Base-by-base conservation (phyloP, 2,113 vertebrate genomes). In the Circaetus cinerascens region DNA sequence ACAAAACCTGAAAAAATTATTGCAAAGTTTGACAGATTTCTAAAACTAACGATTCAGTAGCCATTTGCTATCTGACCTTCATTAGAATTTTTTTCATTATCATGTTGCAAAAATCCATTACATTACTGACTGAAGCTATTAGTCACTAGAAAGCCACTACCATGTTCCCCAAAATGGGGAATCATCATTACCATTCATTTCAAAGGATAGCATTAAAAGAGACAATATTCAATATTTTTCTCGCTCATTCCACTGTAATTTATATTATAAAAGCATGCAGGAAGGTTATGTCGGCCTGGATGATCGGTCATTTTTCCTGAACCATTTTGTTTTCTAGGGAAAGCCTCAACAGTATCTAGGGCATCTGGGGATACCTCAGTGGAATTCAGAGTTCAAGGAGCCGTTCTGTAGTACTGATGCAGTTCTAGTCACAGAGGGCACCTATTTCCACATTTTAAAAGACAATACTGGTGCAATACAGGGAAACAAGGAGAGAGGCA, bases 141-240 rank as follows among this genome's bases (percentile, higher is more conserved):
- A 98, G 89, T 97, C 94, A 95, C 88, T 79, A 80, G 92, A 96
- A 98, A 98, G 59, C 40, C 85, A 83, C 66, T 68, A 83, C 79
- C 40, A 40, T 26, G 86, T 88, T 97, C 90, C 95, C 95, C 93
- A 97, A 98, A 97, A 87, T 80, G 55, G 34, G 85, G 88, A 98
- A 95, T 90, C 84, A 95, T 97, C 90, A 95, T 95, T 95, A 97
- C 87, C 90, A 98, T 97, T 97, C 95, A 97, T 97, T 98, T 98
- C 91, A 96, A 96, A 95, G 68, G 95, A 95, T 25, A 95, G 72
- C 82, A 97, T 96, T 98, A 98, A 98, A 96, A 97, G 93, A 97
- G 94, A 97, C 88, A 96, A 98, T 96, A 97, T 96, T 96, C 93
- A 98, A 94, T 98, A 98, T 98, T 98, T 97, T 96, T 98, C 94